Evolutionary conservation across 2,113 vertebrate species (phyloP).

Genomic region (Nerophis ophidion): DNA sequence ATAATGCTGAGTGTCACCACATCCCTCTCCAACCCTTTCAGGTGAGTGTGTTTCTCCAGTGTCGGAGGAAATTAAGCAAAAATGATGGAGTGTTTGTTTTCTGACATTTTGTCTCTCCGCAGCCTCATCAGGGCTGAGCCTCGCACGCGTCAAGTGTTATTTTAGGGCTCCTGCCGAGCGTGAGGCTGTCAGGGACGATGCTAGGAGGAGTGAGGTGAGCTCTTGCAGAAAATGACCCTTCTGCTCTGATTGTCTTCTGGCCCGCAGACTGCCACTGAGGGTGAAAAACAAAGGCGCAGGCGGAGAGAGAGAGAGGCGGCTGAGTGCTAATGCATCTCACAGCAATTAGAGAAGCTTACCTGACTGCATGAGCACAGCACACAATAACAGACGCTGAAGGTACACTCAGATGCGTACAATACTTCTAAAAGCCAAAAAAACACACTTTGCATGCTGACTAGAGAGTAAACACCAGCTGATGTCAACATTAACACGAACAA

Average conservation of each 20-base stretch:
- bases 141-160: constrained; percentile 80
- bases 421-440: neutral
- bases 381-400: constrained; percentile 37
- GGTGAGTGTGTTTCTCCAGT: constrained; percentile 78
- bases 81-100: constrained; percentile 87
- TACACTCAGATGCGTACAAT: constrained; percentile 38
- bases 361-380: constrained; percentile 55
- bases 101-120: constrained; percentile 71
- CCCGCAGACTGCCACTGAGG: constrained; percentile 71
- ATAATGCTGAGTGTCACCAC: constrained; percentile 69
- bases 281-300: constrained; percentile 66
- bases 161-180: constrained; percentile 82
- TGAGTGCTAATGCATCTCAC: constrained; percentile 72
- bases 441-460: constrained; percentile 26
- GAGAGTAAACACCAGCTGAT: constrained; percentile 34
- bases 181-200: constrained; percentile 74
- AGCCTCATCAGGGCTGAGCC: constrained; percentile 78
- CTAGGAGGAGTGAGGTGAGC: constrained; percentile 81
- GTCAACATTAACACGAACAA: constrained; percentile 19
- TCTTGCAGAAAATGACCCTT: constrained; percentile 89
- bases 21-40: constrained; percentile 72
- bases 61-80: constrained; percentile 81
- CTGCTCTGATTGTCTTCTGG: constrained; percentile 81
- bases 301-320: constrained; percentile 47
- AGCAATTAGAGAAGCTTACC: constrained; percentile 73